These are phyloP conservation scores for Fistularia commersonii DNA, from an alignment of 2,797 vertebrate genomes.

Conservation along the genomic window DNA sequence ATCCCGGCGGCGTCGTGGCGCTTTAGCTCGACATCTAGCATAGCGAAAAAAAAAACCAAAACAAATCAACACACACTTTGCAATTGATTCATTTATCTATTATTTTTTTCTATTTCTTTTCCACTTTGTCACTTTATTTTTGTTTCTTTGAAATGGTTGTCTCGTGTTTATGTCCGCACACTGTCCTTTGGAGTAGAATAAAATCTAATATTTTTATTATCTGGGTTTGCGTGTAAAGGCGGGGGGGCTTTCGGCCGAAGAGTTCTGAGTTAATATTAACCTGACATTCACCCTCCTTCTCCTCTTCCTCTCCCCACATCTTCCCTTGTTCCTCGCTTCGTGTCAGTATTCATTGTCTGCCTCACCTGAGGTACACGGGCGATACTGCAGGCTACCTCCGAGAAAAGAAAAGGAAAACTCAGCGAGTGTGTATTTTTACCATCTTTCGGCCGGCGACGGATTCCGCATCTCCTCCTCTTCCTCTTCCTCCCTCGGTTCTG, in stretches of 20 bases:
- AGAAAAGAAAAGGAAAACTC: too few relatives aligned
- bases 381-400: conserved; percentile 46
- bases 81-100: too few relatives aligned
- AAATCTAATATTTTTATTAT: too few relatives aligned
- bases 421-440: too few relatives aligned
- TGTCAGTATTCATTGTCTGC: conserved; percentile 59
- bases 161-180: too few relatives aligned
- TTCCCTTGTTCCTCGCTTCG: conserved; percentile 31
- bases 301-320: neutral
- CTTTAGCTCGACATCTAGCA: conserved; percentile 45
- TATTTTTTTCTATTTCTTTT: too few relatives aligned
- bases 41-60: too few relatives aligned
- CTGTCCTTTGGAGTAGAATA: too few relatives aligned
- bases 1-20: conserved; percentile 28
- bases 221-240: too few relatives aligned
- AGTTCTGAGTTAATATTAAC: conserved; percentile 45
- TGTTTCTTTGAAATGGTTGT: conserved; percentile 42
- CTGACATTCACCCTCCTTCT: conserved; percentile 47
- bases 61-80: too few relatives aligned
- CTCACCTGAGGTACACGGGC: conserved; percentile 49
- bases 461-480: conserved; percentile 1
- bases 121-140: too few relatives aligned
- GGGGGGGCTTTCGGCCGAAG: conserved; percentile 45
- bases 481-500: neutral
- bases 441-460: conserved; percentile 16